Evolutionary conservation across 2,888 invertebrate genomes (phyloP), one percentile per base, ranked within the genome.

Genomic region (Labia minor): DNA sequence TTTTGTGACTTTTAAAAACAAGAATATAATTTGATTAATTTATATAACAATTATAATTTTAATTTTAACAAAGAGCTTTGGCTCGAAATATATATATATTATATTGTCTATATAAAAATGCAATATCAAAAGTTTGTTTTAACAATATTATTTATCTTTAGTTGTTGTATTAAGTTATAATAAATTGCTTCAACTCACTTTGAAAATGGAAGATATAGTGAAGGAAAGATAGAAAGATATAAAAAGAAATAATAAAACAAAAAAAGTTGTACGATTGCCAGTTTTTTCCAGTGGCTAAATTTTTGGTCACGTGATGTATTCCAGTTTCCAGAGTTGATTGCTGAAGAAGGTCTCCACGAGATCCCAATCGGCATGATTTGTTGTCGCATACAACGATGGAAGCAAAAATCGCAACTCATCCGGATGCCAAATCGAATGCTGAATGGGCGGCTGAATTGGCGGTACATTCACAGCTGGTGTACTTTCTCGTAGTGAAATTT

Each of bases 281-380:
- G 18, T 21, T 64, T 11, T 65, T 65, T 33, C 19, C 20, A 11
- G 2, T 62, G 14, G 2, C 2, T 14, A 61, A 67, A 65, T 62
- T 78, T 11, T 49, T 11, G 8, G 49, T 49, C 49, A 49, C 16
- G 49, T 78, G 67, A 81, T 81, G 71, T 81, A 81, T 73, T 82
- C 81, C 33, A 81, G 81, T 73, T 81, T 81, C 82, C 82, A 82
- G 64, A 82, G 75, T 71, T 82, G 82, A 73, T 82, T 81, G 63
- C 77, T 77, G 73, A 82, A 82, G 73, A 82, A 82, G 71, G 80
- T 80, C 72, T 81, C 79, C 61, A 82, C 81, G 71, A 81, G 78
- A 65, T 49, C 49, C 49, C 49, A 49, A 49, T 49, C 49, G 16
- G 49, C 49, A 14, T n/a, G 49, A 49, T 49, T 49, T 49, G 49